Conservation (phyloP, 2,888 invertebrate genomes). For the Nomada lathburiana region DNA sequence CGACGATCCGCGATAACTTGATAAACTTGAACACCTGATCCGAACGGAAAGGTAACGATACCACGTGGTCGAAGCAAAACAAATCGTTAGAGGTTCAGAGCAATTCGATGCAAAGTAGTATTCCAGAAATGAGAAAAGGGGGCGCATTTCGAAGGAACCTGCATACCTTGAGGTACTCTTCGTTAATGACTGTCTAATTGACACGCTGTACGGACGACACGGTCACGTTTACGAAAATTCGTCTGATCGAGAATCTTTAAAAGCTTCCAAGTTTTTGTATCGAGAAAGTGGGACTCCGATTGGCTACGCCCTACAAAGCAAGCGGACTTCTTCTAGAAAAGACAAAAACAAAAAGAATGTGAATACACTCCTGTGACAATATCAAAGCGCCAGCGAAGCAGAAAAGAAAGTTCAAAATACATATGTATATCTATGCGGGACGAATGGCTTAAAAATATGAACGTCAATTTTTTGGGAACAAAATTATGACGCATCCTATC, state of each 20-base stretch:
- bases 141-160: too few species aligned
- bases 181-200: too few species aligned
- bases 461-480: neutral
- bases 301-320: neutral
- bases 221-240: neutral
- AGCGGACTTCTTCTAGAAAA: neutral
- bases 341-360: neutral
- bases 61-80: too few species aligned
- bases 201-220: neutral
- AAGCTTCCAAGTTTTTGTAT: neutral
- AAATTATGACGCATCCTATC: neutral
- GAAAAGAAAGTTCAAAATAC: neutral
- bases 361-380: neutral
- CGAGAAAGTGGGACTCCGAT: constrained; percentile 7
- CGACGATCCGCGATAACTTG: neutral
- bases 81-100: too few species aligned
- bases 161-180: too few species aligned
- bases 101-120: neutral
- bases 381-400: neutral
- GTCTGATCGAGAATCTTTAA: neutral
- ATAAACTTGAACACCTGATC: neutral
- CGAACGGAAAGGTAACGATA: neutral
- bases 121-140: too few species aligned
- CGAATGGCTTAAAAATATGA: too few species aligned
- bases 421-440: too few species aligned